phyloP scores from a whole-genome alignment of 1,140 invertebrate species.

The Mercenaria mercenaria region DNA sequence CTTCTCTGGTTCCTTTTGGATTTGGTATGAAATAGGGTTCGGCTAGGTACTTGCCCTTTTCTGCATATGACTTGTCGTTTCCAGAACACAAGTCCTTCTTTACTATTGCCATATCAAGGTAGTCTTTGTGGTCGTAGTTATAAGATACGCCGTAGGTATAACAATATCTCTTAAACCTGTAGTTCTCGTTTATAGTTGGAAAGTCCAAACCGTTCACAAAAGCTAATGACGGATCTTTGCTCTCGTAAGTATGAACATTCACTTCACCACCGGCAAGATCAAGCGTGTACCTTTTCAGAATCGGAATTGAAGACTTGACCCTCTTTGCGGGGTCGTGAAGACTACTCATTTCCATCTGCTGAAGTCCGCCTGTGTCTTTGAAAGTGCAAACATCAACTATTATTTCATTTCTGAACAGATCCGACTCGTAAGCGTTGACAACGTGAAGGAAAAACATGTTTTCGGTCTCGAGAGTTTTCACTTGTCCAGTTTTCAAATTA shows the following conservation, averaged over 20 bases:
- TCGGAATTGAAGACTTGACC: constrained; percentile 67
- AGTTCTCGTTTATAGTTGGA: constrained; percentile 81
- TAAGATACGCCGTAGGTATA: constrained; percentile 80
- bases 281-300: constrained; percentile 75
- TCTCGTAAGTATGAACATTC: constrained; percentile 40
- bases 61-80: constrained; percentile 70
- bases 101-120: constrained; percentile 77
- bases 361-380: constrained; percentile 70
- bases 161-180: constrained; percentile 77
- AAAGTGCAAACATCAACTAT: constrained; percentile 80
- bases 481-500: constrained; percentile 73
- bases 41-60: constrained; percentile 75
- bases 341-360: constrained; percentile 66
- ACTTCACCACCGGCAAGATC: constrained; percentile 66
- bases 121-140: constrained; percentile 74
- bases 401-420: constrained; percentile 62
- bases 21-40: constrained; percentile 81
- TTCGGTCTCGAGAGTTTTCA: constrained; percentile 70
- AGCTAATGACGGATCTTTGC: background rate
- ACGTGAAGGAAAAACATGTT: constrained; percentile 80
- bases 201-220: constrained; percentile 77
- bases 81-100: constrained; percentile 81
- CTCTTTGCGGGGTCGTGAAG: constrained; percentile 67
- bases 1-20: constrained; percentile 72
- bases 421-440: constrained; percentile 80